These are phyloP conservation scores for Tyto alba DNA, from an alignment of 2,113 vertebrate species.

Conservation along the genomic window DNA sequence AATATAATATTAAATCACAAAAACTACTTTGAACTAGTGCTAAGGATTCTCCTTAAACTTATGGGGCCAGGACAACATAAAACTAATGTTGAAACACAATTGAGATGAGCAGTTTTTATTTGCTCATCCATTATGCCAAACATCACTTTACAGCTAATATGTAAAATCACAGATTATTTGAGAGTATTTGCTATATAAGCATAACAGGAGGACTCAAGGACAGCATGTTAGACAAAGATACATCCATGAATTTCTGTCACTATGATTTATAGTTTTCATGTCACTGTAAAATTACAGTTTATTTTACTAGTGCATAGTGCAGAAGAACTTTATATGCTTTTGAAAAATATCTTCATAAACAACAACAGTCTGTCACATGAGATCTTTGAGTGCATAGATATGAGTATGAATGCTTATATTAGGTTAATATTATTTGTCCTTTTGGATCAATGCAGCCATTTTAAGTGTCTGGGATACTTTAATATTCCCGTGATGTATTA, in stretches of 20 bases:
- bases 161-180: background rate
- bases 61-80: background rate
- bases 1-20: constrained; percentile 59
- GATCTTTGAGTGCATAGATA: background rate
- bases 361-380: background rate
- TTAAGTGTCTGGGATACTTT: background rate
- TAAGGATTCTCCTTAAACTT: background rate
- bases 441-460: background rate
- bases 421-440: background rate
- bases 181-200: background rate
- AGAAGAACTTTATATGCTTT: background rate
- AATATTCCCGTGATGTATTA: background rate
- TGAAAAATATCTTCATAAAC: constrained; percentile 8
- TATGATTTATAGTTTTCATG: background rate
- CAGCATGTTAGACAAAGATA: background rate
- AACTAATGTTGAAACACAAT: background rate
- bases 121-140: background rate
- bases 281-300: background rate
- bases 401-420: background rate
- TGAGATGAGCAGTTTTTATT: background rate
- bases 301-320: background rate
- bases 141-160: background rate
- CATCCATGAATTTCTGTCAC: background rate
- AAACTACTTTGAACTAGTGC: background rate
- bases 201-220: background rate